These are phyloP conservation scores for Sepioteuthis lessoniana DNA, from an alignment of 2,888 invertebrate genomes.

Conservation along the genomic window DNA sequence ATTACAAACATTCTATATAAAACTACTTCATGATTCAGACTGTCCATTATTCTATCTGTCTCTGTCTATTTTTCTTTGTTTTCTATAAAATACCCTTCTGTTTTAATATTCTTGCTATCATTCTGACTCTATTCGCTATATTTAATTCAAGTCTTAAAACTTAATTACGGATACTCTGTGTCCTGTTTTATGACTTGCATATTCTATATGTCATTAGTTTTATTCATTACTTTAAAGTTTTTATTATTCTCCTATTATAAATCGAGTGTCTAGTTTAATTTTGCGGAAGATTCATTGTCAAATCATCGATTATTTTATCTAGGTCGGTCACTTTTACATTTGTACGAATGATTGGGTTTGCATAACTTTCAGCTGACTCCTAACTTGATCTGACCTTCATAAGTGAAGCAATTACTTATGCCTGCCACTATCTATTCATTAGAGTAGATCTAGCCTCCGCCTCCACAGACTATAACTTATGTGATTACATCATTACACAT, in stretches of 20 bases:
- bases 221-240: neutral
- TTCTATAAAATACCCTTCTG: neutral
- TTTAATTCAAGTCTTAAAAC: neutral
- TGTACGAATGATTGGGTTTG: neutral
- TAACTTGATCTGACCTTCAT: neutral
- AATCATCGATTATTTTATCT: neutral
- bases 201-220: neutral
- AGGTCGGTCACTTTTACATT: neutral
- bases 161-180: neutral
- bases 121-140: neutral
- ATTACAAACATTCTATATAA: neutral
- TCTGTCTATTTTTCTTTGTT: neutral
- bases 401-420: too few species aligned
- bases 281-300: neutral
- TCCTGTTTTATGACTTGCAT: neutral
- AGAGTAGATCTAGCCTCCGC: too few species aligned
- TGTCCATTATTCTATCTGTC: neutral
- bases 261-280: neutral
- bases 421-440: too few species aligned
- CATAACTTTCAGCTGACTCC: neutral
- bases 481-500: too few species aligned
- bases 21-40: neutral
- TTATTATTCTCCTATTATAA: neutral
- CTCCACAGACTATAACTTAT: too few species aligned
- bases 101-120: neutral